Evolutionary conservation across 2,888 invertebrate genomes (phyloP).

Genomic region (Plagodis dolabraria): DNA sequence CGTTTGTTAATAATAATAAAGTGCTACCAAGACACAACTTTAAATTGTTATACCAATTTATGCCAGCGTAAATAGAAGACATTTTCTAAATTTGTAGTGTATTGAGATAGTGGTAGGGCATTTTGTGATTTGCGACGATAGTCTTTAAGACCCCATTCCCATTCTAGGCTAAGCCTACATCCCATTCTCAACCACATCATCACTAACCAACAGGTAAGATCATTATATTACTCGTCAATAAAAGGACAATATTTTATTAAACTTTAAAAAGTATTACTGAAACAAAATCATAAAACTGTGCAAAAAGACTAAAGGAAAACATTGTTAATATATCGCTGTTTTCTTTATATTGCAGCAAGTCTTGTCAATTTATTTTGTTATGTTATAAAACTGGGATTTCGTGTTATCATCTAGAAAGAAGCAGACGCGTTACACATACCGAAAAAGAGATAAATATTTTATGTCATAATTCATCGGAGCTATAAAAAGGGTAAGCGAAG

Average conservation of each 20-base stretch:
- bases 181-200: too few species aligned
- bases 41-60: too few species aligned
- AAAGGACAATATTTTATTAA: conserved; percentile 1
- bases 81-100: too few species aligned
- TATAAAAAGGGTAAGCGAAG: conserved; percentile 73
- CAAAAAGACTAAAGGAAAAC: conserved; percentile 22
- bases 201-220: too few species aligned
- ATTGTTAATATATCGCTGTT: conserved; percentile 41
- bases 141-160: too few species aligned
- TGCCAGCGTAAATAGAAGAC: too few species aligned
- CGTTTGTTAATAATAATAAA: too few species aligned
- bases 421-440: conserved; percentile 71
- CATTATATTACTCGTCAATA: too few species aligned
- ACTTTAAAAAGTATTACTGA: conserved; percentile 2
- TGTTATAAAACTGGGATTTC: conserved; percentile 67
- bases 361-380: conserved; percentile 60
- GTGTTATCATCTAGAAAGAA: conserved; percentile 72
- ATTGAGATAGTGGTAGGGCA: too few species aligned
- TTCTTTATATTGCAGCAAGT: conserved; percentile 44
- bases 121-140: too few species aligned
- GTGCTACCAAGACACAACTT: too few species aligned
- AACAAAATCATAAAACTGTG: conserved; percentile 10
- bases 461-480: conserved; percentile 76
- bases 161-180: too few species aligned
- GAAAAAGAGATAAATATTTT: conserved; percentile 77